A percentile compares a stretch with the other conserved stretches of the same genome.
Evolutionary conservation across 2,113 vertebrate genomes (phyloP).

Genomic region (Sula dactylatra): DNA sequence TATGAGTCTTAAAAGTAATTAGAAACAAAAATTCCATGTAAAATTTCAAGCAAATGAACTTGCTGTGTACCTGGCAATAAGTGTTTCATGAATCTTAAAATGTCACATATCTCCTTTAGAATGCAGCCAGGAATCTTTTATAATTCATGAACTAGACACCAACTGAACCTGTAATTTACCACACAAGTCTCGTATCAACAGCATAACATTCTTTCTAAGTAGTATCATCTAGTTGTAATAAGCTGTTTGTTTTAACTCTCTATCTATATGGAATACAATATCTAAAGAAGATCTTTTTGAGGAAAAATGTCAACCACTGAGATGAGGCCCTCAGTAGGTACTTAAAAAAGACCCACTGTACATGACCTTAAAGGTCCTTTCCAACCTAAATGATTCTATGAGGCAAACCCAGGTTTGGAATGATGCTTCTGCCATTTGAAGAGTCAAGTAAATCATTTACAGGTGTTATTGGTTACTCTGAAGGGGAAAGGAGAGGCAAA

Average conservation of each 20-base stretch:
- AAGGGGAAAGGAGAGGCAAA: background rate
- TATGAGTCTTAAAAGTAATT: background rate
- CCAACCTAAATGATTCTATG: too few relatives aligned
- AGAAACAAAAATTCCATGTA: background rate
- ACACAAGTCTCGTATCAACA: background rate
- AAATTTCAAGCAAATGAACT: background rate
- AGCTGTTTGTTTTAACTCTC: background rate
- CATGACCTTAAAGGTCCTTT: too few relatives aligned
- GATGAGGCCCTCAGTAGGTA: rapidly evolving
- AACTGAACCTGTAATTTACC: background rate
- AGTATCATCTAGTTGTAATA: background rate
- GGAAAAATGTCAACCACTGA: background rate
- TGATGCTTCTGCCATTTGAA: background rate
- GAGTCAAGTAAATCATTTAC: background rate
- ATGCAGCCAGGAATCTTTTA: background rate
- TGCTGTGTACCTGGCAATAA: background rate
- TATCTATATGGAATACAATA: background rate
- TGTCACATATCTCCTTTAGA: background rate
- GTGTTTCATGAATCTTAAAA: background rate
- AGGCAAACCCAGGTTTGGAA: background rate
- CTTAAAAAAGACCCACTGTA: background rate
- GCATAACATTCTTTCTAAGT: background rate
- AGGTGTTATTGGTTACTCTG: background rate
- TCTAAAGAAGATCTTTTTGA: background rate
- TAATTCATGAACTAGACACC: background rate